Evolutionary conservation across 2,888 invertebrate species (phyloP).

Genomic region (Ormia ochracea): DNA sequence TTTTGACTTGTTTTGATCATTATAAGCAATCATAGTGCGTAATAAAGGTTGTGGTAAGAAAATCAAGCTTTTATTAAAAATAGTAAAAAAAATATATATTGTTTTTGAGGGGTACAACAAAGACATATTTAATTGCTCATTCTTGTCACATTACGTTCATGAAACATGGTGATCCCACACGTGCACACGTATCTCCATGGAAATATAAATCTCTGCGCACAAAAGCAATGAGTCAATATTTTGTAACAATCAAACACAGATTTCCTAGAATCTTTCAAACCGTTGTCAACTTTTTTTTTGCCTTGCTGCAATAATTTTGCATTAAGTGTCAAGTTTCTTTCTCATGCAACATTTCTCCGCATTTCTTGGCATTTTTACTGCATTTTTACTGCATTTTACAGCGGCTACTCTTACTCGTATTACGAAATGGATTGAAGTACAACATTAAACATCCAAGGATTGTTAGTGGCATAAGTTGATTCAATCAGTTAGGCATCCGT

Average conservation of each 20-base stretch:
- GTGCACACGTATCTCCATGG: background rate
- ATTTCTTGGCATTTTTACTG: background rate
- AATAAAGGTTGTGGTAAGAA: background rate
- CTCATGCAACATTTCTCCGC: constrained; percentile 20
- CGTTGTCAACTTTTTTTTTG: constrained; percentile 17
- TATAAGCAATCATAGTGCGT: too few relatives aligned
- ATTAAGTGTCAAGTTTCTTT: background rate
- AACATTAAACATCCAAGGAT: background rate
- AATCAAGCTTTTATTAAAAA: background rate
- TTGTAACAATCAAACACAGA: background rate
- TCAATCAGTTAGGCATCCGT: constrained; percentile 74
- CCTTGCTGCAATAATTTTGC: background rate
- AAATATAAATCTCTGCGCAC: background rate
- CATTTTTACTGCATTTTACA: too few relatives aligned
- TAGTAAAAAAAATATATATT: background rate
- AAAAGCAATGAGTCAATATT: background rate
- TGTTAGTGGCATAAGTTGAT: constrained; percentile 64
- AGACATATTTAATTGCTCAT: background rate
- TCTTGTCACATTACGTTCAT: background rate
- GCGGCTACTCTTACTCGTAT: background rate
- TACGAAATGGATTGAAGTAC: constrained; percentile 3
- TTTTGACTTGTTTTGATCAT: background rate
- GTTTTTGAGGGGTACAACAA: too few relatives aligned
- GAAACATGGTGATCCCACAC: background rate
- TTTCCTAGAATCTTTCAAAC: background rate